Conservation (phyloP, 2,888 invertebrate species). For the Machimus atricapillus region DNA sequence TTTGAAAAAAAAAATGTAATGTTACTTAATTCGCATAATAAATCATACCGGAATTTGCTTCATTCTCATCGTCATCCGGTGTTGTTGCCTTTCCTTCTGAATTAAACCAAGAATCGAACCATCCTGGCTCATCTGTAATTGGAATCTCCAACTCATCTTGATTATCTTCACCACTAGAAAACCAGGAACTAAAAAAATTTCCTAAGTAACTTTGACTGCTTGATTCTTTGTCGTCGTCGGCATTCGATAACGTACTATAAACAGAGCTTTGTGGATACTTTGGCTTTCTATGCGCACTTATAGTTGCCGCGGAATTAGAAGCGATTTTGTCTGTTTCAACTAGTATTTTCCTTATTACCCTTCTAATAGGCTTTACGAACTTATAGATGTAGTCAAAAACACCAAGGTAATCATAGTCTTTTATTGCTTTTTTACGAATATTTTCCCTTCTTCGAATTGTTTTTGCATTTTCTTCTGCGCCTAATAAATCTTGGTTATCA, state of each 20-base stretch:
- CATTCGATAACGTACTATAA: conserved; percentile 48
- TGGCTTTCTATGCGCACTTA: conserved; percentile 46
- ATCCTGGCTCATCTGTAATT: conserved; percentile 51
- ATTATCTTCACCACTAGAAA: conserved; percentile 54
- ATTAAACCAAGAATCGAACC: conserved; percentile 59
- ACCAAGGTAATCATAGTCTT: conserved; percentile 48
- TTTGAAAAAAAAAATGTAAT: too few species aligned
- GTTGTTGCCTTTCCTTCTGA: conserved; percentile 50
- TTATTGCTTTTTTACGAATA: neutral
- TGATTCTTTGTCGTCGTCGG: neutral
- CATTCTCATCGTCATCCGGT: conserved; percentile 49
- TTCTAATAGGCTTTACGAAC: conserved; percentile 57
- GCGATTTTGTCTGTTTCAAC: neutral
- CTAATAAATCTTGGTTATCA: neutral
- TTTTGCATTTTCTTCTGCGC: neutral
- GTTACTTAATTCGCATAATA: neutral
- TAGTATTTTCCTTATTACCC: conserved; percentile 52
- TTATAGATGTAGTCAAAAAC: conserved; percentile 56
- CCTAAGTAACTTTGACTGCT: conserved; percentile 48
- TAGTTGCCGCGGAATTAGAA: neutral
- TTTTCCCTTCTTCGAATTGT: neutral
- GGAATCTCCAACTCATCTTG: conserved; percentile 49
- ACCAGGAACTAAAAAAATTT: conserved; percentile 58
- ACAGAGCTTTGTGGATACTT: conserved; percentile 56
- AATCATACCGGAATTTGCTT: conserved; percentile 43